Evolutionary conservation across 2,797 vertebrate species (phyloP), one percentile per base, ranked within the genome.

Genomic region (Sphaeramia orbicularis): DNA sequence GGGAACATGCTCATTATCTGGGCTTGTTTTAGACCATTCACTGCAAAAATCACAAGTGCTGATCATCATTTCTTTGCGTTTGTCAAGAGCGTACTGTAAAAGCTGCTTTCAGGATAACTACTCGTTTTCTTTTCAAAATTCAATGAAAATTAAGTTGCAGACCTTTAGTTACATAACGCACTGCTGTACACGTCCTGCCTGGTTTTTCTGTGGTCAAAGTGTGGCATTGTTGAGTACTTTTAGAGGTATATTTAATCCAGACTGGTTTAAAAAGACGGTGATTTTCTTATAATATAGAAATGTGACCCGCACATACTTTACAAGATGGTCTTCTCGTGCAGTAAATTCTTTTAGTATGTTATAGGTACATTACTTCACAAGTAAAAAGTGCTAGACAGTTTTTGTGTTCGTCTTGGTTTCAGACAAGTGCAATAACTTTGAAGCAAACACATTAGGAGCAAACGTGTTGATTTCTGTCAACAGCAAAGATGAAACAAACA

Each of bases 351-450:
- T 24, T 1, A 24, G 53, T 16, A 7, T 40, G 40, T 55, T 49
- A 68, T 2, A 38, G 30, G 60, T 49, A 11, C 42, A 71, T 74
- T n/a, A 15, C 45, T 51, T 78, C 30, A 13, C 2, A 41, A 10
- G 27, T 15, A 19, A 12, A 6, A 56, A 7, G 13, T 1, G 12
- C 4, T 12, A 65, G 1, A n/a, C 15, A 44, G 14, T 18, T 37
- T 35, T 6, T 38, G 21, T 57, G 37, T 62, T 63, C 61, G 24
- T 77, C 76, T 80, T 65, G 40, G 14, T 86, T 81, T 85, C 48
- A 57, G 4, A 24, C 0, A 10, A 13, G 15, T 35, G 36, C 7
- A 7, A 10, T 11, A 54, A 38, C 48, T 30, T 32, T 49, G 35
- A 62, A 37, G 57, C 15, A 58, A 64, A 54, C 47, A 62, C 58